Evolutionary conservation across 2,888 invertebrate species (phyloP), one percentile per base, ranked within the genome.

Genomic region (Drosophila falleni): DNA sequence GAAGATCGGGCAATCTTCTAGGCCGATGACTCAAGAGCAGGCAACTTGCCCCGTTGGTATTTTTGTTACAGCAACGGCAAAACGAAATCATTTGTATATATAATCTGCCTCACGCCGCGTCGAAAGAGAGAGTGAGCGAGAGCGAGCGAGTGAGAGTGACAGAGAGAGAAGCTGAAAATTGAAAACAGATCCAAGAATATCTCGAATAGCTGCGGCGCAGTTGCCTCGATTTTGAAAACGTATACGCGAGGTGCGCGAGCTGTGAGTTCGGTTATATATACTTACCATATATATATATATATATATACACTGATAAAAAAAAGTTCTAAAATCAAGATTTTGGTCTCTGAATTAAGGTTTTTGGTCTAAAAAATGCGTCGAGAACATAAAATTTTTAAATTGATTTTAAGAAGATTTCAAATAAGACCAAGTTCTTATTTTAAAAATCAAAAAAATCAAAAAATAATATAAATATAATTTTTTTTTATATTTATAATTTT

Each of bases 151-250:
- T 26, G 50, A 39, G 39, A n/a, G 37, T 9, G 29, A 13, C n/a
- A n/a, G 64, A 16, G 51, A 16, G 46, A 53, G 19, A 39, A 68
- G 54, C 63, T 68, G 75, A 64, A 80, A 81, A 77, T 77, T 90
- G 91, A 91, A 91, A 91, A 86, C 89, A 90, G 90, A 91, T 91
- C 91, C 92, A 91, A 91, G 91, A 91, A 91, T 91, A 91, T 91
- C 91, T 92, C 78, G 80, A 89, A 91, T 89, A 89, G 66, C 64
- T 69, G 78, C 64, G 78, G 61, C 81, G 80, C 75, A 78, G 73
- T 78, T 78, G 77, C 80, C 80, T 80, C 77, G 59, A 79, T 69
- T 58, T 59, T 80, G 81, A 77, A 81, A 80, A 67, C 67, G 47
- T 77, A 81, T 80, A 77, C 77, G 79, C 74, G 78, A 80, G 80